Percentiles rank a stretch among this genome's conserved stretches.
phyloP scores from a whole-genome alignment of 2,888 invertebrate genomes.

The Harmothoe impar region DNA sequence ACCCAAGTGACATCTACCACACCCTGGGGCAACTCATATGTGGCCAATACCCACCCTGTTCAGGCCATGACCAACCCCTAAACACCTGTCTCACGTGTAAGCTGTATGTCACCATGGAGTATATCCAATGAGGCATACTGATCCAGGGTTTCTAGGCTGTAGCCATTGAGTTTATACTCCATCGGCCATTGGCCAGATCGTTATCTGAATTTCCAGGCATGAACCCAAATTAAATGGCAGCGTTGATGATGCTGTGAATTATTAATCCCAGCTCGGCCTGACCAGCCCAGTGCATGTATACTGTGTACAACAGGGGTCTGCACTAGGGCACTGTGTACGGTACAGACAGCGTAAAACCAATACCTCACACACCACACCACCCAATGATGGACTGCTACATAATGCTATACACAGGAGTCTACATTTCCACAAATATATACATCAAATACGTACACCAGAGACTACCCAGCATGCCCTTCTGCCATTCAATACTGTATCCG shows the following conservation, averaged over 20 bases:
- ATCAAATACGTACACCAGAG: too few relatives aligned
- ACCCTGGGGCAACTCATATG: too few relatives aligned
- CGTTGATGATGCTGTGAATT: neutral
- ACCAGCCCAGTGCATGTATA: neutral
- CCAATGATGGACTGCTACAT: neutral
- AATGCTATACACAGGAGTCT: neutral
- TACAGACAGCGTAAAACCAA: too few relatives aligned
- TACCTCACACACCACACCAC: neutral
- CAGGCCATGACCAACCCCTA: too few relatives aligned
- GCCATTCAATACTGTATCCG: neutral
- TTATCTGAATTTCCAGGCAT: slow-evolving; percentile 29
- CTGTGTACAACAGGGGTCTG: neutral
- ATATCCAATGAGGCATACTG: neutral
- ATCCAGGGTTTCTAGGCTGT: too few relatives aligned
- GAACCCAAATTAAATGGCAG: slow-evolving; percentile 52
- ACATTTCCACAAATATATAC: neutral
- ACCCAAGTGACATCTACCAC: too few relatives aligned
- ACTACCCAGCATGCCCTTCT: neutral
- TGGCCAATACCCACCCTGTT: too few relatives aligned
- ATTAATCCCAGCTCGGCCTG: slow-evolving; percentile 21
- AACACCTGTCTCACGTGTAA: too few relatives aligned
- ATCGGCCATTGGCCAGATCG: too few relatives aligned
- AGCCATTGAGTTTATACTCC: too few relatives aligned
- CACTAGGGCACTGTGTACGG: too few relatives aligned
- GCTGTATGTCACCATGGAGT: too few relatives aligned